Conservation (phyloP, 2,888 invertebrate species). For the Drosophila mayaguana region DNA sequence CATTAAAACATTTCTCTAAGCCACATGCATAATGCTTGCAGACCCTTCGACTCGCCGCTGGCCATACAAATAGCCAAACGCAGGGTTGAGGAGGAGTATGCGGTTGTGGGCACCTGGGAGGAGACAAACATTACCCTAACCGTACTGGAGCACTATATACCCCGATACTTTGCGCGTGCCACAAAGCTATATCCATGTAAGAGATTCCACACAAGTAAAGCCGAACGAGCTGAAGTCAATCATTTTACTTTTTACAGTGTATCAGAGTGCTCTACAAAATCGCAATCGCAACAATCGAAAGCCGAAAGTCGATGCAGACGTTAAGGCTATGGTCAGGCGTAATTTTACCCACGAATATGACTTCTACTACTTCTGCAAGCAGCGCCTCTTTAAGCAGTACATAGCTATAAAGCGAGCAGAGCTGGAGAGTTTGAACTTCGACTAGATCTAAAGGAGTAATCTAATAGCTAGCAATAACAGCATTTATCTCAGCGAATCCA, state of each 20-base stretch:
- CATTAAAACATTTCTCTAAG: neutral
- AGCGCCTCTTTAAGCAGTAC: constrained; percentile 91
- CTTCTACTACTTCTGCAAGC: constrained; percentile 95
- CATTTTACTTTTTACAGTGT: constrained; percentile 58
- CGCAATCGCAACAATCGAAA: constrained; percentile 94
- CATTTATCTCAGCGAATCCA: constrained; percentile 11
- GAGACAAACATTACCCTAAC: constrained; percentile 93
- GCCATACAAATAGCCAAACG: constrained; percentile 93
- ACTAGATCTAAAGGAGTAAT: constrained; percentile 1
- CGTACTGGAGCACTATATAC: constrained; percentile 93
- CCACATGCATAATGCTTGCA: constrained; percentile 82
- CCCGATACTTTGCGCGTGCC: constrained; percentile 93
- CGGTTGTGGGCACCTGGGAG: constrained; percentile 94
- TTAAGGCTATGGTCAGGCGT: constrained; percentile 92
- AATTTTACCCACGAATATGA: constrained; percentile 96
- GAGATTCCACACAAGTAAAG: constrained; percentile 49
- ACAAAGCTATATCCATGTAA: constrained; percentile 91
- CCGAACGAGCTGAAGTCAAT: neutral
- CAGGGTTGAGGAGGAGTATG: constrained; percentile 93
- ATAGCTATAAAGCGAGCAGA: constrained; percentile 70
- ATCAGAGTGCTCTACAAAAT: constrained; percentile 84
- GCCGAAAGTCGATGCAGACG: constrained; percentile 92
- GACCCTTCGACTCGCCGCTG: constrained; percentile 93
- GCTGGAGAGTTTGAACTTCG: constrained; percentile 23
- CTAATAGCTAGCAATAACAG: neutral